Conservation (phyloP, 2,888 invertebrate species). For the Polietes domitor region DNA sequence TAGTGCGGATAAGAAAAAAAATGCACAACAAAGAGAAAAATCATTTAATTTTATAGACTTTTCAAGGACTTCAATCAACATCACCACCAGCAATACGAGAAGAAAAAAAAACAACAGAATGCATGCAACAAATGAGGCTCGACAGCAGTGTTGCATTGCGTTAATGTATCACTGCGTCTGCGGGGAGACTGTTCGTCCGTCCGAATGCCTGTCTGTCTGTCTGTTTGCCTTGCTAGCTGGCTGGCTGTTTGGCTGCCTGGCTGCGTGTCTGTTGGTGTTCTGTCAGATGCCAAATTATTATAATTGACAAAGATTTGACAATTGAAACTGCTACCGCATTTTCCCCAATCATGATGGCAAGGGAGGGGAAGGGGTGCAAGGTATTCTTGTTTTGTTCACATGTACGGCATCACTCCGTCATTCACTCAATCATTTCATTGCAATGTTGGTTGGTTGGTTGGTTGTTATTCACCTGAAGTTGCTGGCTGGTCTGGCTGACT, state of each 20-base stretch:
- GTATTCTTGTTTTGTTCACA: slow-evolving; percentile 48
- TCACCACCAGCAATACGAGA: slow-evolving; percentile 34
- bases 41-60: slow-evolving; percentile 49
- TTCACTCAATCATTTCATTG: slow-evolving; percentile 31
- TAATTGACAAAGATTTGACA: slow-evolving; percentile 71
- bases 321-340: slow-evolving; percentile 67
- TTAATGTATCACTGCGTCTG: slow-evolving; percentile 43
- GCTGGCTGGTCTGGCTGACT: slow-evolving; percentile 22
- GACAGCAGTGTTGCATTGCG: slow-evolving; percentile 46
- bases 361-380: slow-evolving; percentile 41
- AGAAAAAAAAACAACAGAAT: slow-evolving; percentile 45
- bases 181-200: background rate
- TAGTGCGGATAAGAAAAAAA: background rate
- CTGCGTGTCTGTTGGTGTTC: slow-evolving; percentile 61
- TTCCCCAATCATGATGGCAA: slow-evolving; percentile 48
- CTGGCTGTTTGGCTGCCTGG: slow-evolving; percentile 9
- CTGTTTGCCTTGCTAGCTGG: slow-evolving; percentile 26
- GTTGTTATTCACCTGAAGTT: slow-evolving; percentile 38
- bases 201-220: slow-evolving; percentile 24
- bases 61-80: slow-evolving; percentile 59
- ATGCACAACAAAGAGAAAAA: slow-evolving; percentile 21
- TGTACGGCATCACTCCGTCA: slow-evolving; percentile 67
- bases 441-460: slow-evolving; percentile 26
- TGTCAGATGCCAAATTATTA: slow-evolving; percentile 71
- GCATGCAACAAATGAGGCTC: background rate